Evolutionary conservation across 2,797 vertebrate genomes (phyloP), one percentile per base, ranked within the genome.

Genomic region (Ctenosaura bakeri): DNA sequence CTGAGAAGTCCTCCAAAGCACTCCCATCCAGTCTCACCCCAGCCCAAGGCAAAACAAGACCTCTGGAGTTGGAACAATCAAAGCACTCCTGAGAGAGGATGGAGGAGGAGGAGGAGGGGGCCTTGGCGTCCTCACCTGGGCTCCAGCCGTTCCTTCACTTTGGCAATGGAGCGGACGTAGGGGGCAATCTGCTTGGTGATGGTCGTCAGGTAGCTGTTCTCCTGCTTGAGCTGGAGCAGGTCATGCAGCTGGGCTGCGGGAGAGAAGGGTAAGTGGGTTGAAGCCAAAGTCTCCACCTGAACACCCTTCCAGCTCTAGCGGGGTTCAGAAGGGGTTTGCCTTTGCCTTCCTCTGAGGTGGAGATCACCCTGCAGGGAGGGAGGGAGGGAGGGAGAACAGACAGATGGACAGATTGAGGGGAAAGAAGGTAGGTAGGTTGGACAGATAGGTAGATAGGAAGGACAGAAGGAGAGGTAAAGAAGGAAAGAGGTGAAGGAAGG

Each of bases 121-220:
- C 26, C 46, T 18, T 2, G 32, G 74, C 16, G 9, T 56, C 24
- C 94, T 95, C 92, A 99, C 99, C 98, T 99, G 96, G 98, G 98
- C 95, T 99, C 98, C 38, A 99, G 97, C 2, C 98, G 96, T 95
- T 99, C 98, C 95, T 98, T 99, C 94, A 99, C 99, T 94, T 98
- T 99, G 92, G 98, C 98, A 0, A 99, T 99, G 93, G 99, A 99
- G 92, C 97, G 96, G 90, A 99, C 97, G 4, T 99, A 99, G 7
- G 98, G 99, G 0, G 97, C 98, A 18, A 99, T 99, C 96, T 99
- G 99, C 90, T 97, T 97, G 95, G 99, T 96, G 91, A 99, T 98
- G 38, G 98, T 98, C 87, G 97, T 98, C 88, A 99, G 94, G 94
- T 97, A 98, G 77, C 96, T 97, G 95, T 99, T 99, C 96, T 99